Conservation (phyloP, 2,797 vertebrate genomes). For the Xyrichtys novacula region DNA sequence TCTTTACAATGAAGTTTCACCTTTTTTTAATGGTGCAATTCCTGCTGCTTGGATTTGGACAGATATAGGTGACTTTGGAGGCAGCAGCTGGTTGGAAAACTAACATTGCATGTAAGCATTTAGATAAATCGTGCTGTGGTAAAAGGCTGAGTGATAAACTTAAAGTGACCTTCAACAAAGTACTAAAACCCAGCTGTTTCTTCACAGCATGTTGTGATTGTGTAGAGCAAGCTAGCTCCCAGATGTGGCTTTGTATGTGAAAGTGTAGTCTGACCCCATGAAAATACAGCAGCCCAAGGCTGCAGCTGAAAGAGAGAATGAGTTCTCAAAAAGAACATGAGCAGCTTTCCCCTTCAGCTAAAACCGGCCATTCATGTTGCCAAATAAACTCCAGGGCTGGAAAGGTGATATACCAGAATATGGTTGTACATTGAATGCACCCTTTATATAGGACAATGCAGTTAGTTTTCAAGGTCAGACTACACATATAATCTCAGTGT, state of each 20-base stretch:
- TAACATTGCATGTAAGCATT: neutral
- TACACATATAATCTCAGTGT: neutral
- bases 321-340: slow-evolving; percentile 27
- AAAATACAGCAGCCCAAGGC: slow-evolving; percentile 24
- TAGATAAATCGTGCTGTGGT: neutral
- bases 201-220: slow-evolving; percentile 4
- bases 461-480: slow-evolving; percentile 20
- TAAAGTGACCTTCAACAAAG: slow-evolving; percentile 29
- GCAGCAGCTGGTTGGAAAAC: neutral
- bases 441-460: slow-evolving; percentile 29
- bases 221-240: slow-evolving; percentile 32
- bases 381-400: slow-evolving; percentile 24
- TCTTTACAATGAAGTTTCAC: slow-evolving; percentile 4
- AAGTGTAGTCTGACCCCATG: slow-evolving; percentile 21
- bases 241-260: slow-evolving; percentile 46
- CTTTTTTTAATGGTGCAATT: neutral
- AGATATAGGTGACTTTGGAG: neutral
- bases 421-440: slow-evolving; percentile 20
- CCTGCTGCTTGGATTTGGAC: neutral
- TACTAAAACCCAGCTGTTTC: slow-evolving; percentile 31
- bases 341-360: slow-evolving; percentile 30
- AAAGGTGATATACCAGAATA: slow-evolving; percentile 28
- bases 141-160: slow-evolving; percentile 7
- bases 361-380: slow-evolving; percentile 43
- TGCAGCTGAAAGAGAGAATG: slow-evolving; percentile 30